phyloP scores from a whole-genome alignment of 2,888 invertebrate species.

The Oxyteleia sp. region DNA sequence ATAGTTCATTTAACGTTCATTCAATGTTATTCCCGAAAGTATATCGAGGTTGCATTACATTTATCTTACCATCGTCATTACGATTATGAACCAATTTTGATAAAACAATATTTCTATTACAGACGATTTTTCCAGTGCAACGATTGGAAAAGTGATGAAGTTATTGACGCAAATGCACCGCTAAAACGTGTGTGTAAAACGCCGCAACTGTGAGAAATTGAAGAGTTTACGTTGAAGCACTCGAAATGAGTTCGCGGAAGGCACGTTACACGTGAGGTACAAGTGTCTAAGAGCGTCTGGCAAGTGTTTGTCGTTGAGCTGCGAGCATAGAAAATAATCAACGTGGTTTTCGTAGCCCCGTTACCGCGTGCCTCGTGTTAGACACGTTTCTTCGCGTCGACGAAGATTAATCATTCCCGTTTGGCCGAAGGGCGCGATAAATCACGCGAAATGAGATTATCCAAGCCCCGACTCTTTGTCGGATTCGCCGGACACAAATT shows the following conservation, averaged over 20 bases:
- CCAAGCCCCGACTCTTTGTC: constrained; percentile 34
- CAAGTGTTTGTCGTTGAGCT: constrained; percentile 64
- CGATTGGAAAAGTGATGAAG: constrained; percentile 30
- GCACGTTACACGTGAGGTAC: constrained; percentile 50
- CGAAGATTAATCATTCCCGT: constrained; percentile 61
- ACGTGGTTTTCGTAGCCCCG: constrained; percentile 57
- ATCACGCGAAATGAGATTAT: constrained; percentile 61
- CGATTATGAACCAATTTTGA: too few relatives aligned
- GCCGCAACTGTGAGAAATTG: constrained; percentile 45
- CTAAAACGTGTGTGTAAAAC: constrained; percentile 29
- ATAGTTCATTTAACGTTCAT: too few relatives aligned
- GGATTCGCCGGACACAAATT: constrained; percentile 34
- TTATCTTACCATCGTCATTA: too few relatives aligned
- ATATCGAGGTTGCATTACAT: too few relatives aligned
- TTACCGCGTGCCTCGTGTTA: constrained; percentile 66
- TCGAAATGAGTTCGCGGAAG: constrained; percentile 66
- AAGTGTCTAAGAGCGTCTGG: constrained; percentile 59
- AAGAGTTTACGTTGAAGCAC: constrained; percentile 59
- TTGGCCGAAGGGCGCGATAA: constrained; percentile 55
- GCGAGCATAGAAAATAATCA: constrained; percentile 67
- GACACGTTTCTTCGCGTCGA: constrained; percentile 60
- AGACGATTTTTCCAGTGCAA: too few relatives aligned
- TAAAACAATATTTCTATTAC: too few relatives aligned
- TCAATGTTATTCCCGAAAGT: too few relatives aligned
- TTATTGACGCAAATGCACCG: constrained; percentile 22